Base-by-base conservation (phyloP, 2,113 vertebrate species). In the Semnornis frantzii region DNA sequence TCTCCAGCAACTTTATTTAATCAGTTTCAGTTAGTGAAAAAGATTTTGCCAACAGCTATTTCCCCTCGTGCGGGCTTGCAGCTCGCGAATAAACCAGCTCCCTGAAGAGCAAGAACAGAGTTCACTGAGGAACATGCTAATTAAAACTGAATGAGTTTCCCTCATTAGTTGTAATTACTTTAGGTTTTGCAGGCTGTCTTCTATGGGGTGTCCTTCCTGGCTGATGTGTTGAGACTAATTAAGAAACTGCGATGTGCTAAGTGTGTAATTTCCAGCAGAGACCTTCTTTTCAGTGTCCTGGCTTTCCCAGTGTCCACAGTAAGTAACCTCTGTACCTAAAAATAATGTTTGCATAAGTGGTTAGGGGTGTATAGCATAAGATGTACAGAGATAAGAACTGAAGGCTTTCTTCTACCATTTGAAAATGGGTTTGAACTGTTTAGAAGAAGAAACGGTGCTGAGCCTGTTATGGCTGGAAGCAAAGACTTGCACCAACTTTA, bases 111-210 rank as follows among this genome's bases (percentile, higher is more conserved):
- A 74, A 33, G 24, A 80, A 68, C 77, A 80, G 91, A 95, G 68
- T 73, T 97, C 91, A 87, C 73, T 78, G 89, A 97, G 73, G 77
- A 96, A 87, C 48, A 18, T 93, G 94, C 95, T 97, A 97, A 97
- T 97, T 95, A 97, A 98, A 96, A 69, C 81, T 95, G 95, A 95
- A 97, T 97, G 93, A 97, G 83, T 94, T 89, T 89, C 89, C 78
- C 96, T 98, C 97, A 98, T 97, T 97, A 97, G 86, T 77, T 97
- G 92, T 97, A 96, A 97, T 97, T 97, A 94, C 97, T 97, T 97
- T 88, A 98, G 98, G 13, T 98, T 96, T 97, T 98, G 90, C 98
- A 98, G 98, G 95, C 97, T 80, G 8, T 97, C 97, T 98, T 98
- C 97, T 97, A 95, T 28, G 97, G 97, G 68, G 90, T 98, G 63